phyloP scores from a whole-genome alignment of 2,888 invertebrate species.

The Drosophila kambysellisi region DNA sequence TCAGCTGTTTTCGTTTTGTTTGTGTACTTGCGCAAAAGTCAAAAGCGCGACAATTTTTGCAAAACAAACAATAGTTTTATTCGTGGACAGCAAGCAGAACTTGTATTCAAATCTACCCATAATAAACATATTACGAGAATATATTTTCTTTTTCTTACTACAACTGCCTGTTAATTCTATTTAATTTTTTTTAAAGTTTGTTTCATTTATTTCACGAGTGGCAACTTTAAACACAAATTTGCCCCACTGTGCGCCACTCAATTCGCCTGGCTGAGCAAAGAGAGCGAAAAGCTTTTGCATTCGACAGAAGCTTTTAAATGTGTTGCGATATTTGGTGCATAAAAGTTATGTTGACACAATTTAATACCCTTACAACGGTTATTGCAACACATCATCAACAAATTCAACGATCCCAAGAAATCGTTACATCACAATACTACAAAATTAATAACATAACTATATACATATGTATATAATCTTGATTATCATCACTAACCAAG shows the following conservation, averaged over 20 bases:
- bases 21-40: conserved; percentile 72
- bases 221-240: background rate
- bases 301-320: background rate
- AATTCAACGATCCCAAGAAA: background rate
- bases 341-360: background rate
- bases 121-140: background rate
- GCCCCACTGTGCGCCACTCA: background rate
- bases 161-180: background rate
- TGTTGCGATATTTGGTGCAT: background rate
- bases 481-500: background rate
- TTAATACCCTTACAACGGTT: background rate
- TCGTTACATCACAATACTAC: background rate
- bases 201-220: background rate
- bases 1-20: conserved; percentile 68
- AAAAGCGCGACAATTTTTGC: conserved; percentile 41
- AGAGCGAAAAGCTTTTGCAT: conserved; percentile 2
- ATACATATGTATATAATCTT: background rate
- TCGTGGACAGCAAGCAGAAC: background rate
- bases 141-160: background rate
- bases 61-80: conserved; percentile 24
- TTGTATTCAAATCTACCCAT: background rate
- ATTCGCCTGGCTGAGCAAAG: background rate
- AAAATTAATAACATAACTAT: background rate
- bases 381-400: background rate
- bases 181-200: background rate